Percentiles rank a stretch among this genome's conserved stretches.
phyloP scores from a whole-genome alignment of 2,113 vertebrate genomes.

The Quiscalus mexicanus region DNA sequence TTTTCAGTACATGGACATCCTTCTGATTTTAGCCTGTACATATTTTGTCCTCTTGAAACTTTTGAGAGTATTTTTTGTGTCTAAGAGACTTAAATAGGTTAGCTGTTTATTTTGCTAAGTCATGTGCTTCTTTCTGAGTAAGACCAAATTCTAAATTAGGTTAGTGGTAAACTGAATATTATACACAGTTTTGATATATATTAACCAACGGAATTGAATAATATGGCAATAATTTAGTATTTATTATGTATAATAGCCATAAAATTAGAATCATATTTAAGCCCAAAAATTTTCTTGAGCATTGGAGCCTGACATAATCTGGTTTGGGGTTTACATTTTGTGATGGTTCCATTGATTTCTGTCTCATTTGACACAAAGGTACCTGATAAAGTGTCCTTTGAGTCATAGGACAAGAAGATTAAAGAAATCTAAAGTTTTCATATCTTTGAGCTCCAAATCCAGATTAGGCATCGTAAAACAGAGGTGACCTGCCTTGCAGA shows the following conservation, averaged over 20 bases:
- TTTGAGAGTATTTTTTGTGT: neutral
- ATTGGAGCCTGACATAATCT: neutral
- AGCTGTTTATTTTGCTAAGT: neutral
- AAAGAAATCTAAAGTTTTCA: neutral
- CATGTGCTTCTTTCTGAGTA: neutral
- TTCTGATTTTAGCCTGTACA: neutral
- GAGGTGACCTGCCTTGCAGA: neutral
- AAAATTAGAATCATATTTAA: neutral
- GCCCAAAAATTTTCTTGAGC: neutral
- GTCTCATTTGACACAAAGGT: neutral
- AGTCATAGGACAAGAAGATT: neutral
- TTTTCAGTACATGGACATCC: neutral
- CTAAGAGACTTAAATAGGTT: neutral
- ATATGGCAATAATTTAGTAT: neutral
- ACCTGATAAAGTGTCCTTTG: neutral
- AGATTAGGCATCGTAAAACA: neutral
- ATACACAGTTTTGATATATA: neutral
- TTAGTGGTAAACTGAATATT: neutral
- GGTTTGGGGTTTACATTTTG: neutral
- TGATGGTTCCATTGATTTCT: neutral
- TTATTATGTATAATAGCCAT: neutral
- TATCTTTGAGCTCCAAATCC: neutral
- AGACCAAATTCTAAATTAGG: neutral
- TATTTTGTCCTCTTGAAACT: neutral
- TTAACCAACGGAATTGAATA: neutral